phyloP scores from a whole-genome alignment of 2,888 invertebrate genomes.

The Lasioglossum oenotherae region DNA sequence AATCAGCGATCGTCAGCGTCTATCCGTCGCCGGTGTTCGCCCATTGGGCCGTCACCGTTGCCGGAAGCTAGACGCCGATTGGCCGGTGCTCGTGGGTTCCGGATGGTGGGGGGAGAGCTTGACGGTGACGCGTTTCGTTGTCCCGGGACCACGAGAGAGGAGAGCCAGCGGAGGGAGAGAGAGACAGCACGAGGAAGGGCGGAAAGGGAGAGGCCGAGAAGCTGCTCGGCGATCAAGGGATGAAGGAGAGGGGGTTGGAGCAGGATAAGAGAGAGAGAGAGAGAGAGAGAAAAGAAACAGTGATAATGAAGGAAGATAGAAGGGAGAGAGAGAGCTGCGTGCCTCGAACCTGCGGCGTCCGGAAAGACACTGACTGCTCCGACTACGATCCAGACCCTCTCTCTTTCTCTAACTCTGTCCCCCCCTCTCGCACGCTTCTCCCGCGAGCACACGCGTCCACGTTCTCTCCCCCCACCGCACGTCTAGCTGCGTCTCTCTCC shows the following conservation, averaged over 20 bases:
- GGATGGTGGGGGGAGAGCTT: slow-evolving; percentile 41
- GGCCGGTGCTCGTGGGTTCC: slow-evolving; percentile 49
- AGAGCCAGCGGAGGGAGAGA: not conserved
- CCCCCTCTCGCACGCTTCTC: not conserved
- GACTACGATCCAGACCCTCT: slow-evolving; percentile 21
- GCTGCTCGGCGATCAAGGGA: slow-evolving; percentile 1
- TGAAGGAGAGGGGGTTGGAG: slow-evolving; percentile 8
- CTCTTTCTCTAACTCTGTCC: slow-evolving; percentile 9
- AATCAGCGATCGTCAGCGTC: slow-evolving; percentile 71
- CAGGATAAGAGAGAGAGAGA: not conserved
- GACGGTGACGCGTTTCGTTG: slow-evolving; percentile 57
- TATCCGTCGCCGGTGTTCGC: slow-evolving; percentile 63
- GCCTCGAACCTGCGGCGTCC: slow-evolving; percentile 77
- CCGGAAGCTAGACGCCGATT: slow-evolving; percentile 71
- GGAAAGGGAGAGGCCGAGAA: slow-evolving; percentile 78
- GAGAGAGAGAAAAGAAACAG: slow-evolving; percentile 24
- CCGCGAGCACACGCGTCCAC: slow-evolving; percentile 5
- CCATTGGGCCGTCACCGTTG: slow-evolving; percentile 71
- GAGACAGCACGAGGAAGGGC: slow-evolving; percentile 83
- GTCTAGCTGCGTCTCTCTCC: slow-evolving; percentile 47
- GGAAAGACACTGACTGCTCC: slow-evolving; percentile 73
- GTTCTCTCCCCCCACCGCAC: slow-evolving; percentile 24
- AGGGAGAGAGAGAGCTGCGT: slow-evolving; percentile 44
- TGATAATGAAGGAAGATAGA: slow-evolving; percentile 12
- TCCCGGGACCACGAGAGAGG: slow-evolving; percentile 53